Evolutionary conservation across 2,888 invertebrate species (phyloP).

Genomic region (Drosophila anomelani): DNA sequence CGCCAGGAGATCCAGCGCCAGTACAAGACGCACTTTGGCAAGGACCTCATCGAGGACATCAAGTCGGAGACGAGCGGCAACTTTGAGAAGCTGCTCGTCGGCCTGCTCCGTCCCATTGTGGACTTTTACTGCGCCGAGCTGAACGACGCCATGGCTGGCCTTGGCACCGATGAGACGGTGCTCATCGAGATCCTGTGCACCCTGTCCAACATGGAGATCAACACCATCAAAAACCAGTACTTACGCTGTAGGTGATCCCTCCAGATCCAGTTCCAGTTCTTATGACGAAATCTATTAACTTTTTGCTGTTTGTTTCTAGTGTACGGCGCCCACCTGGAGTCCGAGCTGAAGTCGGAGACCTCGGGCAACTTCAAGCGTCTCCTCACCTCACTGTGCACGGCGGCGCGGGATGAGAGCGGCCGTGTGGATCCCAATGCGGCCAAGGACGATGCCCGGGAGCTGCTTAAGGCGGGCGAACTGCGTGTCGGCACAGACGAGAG

Average conservation of each 20-base stretch:
- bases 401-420: constrained; percentile 90
- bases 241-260: constrained; percentile 87
- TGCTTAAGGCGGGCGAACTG: constrained; percentile 90
- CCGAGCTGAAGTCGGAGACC: constrained; percentile 94
- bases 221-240: constrained; percentile 91
- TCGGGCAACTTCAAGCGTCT: constrained; percentile 96
- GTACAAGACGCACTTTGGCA: constrained; percentile 84
- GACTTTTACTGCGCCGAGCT: constrained; percentile 93
- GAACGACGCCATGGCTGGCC: constrained; percentile 92
- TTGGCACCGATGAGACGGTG: constrained; percentile 93
- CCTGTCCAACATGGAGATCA: constrained; percentile 93
- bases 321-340: constrained; percentile 91
- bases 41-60: constrained; percentile 92
- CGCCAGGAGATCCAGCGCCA: constrained; percentile 87
- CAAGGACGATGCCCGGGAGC: constrained; percentile 91
- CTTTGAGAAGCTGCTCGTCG: constrained; percentile 93
- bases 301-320: constrained; percentile 85
- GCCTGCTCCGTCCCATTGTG: constrained; percentile 93
- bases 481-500: constrained; percentile 93
- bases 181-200: constrained; percentile 96
- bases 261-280: no score
- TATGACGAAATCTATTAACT: not conserved
- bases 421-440: constrained; percentile 90
- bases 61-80: constrained; percentile 95
- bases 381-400: constrained; percentile 93